These are phyloP conservation scores for Rhogogaster chlorosoma DNA, from an alignment of 2,888 invertebrate genomes.

Conservation along the genomic window DNA sequence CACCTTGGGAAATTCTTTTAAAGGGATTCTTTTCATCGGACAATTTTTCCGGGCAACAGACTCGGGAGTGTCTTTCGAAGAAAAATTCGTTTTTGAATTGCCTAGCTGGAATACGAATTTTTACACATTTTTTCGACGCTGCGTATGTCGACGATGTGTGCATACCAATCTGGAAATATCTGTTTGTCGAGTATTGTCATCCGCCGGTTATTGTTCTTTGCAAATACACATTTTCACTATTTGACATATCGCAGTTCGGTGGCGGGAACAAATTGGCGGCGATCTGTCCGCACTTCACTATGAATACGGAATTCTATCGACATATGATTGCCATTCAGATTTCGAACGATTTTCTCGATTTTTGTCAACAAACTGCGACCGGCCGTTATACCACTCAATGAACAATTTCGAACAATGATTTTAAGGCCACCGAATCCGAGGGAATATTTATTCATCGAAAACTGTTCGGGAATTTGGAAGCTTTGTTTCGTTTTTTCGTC, in stretches of 20 bases:
- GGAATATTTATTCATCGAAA: neutral
- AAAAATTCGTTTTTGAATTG: neutral
- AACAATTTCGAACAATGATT: conserved; percentile 23
- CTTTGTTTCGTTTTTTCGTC: neutral
- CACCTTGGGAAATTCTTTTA: neutral
- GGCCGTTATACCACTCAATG: neutral
- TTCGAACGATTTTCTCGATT: conserved; percentile 6
- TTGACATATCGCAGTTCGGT: neutral
- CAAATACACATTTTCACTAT: conserved; percentile 65
- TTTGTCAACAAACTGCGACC: conserved; percentile 18
- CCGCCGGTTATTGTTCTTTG: conserved; percentile 71
- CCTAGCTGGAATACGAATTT: neutral
- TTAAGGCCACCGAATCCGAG: neutral
- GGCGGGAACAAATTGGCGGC: conserved; percentile 5
- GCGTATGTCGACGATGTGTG: neutral
- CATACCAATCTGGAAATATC: conserved; percentile 56
- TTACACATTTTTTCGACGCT: neutral
- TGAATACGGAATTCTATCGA: conserved; percentile 22
- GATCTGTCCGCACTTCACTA: neutral
- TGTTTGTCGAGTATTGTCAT: conserved; percentile 73
- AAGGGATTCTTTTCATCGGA: neutral
- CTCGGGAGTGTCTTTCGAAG: neutral
- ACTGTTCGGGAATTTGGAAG: neutral
- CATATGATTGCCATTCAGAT: conserved; percentile 31
- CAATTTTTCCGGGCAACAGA: too few species aligned